phyloP scores from a whole-genome alignment of 1,140 invertebrate genomes.

The Euglossa dilemma region DNA sequence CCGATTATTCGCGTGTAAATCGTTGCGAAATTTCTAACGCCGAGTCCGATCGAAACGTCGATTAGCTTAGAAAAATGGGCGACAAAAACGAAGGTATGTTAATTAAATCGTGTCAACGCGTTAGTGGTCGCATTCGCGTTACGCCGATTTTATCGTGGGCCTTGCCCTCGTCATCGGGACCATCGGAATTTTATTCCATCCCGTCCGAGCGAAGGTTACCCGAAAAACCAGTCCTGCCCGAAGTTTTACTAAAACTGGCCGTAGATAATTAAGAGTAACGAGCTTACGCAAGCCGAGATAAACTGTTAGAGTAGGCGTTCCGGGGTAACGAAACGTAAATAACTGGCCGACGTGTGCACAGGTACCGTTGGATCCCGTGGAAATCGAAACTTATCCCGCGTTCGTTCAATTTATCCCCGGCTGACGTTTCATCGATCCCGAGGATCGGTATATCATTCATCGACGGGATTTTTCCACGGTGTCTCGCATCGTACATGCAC shows the following conservation, averaged over 20 bases:
- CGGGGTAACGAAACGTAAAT: constrained; percentile 32
- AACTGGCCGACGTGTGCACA: background rate
- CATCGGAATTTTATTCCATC: background rate
- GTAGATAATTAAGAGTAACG: constrained; percentile 45
- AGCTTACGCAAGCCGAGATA: constrained; percentile 28
- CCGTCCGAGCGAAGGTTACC: background rate
- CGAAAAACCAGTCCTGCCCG: constrained; percentile 41
- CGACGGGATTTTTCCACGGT: background rate
- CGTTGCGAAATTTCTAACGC: background rate
- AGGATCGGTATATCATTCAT: background rate
- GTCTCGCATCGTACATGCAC: background rate
- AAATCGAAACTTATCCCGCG: background rate
- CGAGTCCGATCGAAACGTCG: background rate
- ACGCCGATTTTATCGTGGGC: background rate
- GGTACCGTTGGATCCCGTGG: background rate
- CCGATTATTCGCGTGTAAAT: background rate
- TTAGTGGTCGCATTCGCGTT: background rate
- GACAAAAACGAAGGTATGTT: background rate
- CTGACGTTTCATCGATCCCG: background rate
- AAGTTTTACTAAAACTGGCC: constrained; percentile 17
- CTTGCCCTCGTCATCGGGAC: background rate
- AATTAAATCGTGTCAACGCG: background rate
- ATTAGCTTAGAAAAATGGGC: too few relatives aligned
- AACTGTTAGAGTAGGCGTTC: constrained; percentile 24
- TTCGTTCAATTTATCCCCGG: background rate